These are phyloP conservation scores for Sturmia bella DNA, from an alignment of 2,888 invertebrate genomes.

Conservation along the genomic window DNA sequence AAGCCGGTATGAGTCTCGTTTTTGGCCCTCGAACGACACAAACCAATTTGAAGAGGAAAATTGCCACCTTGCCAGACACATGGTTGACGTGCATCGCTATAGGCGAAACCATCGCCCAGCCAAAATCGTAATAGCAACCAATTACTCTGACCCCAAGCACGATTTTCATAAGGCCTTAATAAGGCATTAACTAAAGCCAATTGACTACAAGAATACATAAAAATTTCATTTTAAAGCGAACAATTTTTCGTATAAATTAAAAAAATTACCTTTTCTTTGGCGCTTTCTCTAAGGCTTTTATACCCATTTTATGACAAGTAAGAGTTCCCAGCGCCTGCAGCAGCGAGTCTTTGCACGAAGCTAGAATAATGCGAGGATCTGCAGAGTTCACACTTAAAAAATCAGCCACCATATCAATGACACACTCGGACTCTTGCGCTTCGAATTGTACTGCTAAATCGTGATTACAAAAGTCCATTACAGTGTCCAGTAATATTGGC, in stretches of 20 bases:
- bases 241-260: no score
- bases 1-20: conserved; percentile 81
- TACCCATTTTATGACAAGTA: conserved; percentile 87
- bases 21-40: conserved; percentile 79
- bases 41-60: conserved; percentile 76
- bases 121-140: conserved; percentile 92
- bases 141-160: conserved; percentile 92
- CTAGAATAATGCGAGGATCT: conserved; percentile 88
- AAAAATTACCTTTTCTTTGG: conserved; percentile 81
- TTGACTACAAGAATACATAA: conserved; percentile 81
- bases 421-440: conserved; percentile 84
- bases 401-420: conserved; percentile 85
- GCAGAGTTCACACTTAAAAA: conserved; percentile 90
- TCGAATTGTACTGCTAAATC: conserved; percentile 80
- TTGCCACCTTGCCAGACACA: conserved; percentile 83
- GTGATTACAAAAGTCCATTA: conserved; percentile 81
- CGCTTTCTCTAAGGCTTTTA: conserved; percentile 87
- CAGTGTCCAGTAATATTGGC: conserved; percentile 80
- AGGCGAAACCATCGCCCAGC: conserved; percentile 92
- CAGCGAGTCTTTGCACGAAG: conserved; percentile 89
- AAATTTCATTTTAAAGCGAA: background rate
- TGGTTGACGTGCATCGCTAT: conserved; percentile 85
- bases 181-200: conserved; percentile 86
- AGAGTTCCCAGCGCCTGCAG: conserved; percentile 90
- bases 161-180: conserved; percentile 89